Base-by-base conservation (phyloP, 2,888 invertebrate genomes). In the Leucania comma region DNA sequence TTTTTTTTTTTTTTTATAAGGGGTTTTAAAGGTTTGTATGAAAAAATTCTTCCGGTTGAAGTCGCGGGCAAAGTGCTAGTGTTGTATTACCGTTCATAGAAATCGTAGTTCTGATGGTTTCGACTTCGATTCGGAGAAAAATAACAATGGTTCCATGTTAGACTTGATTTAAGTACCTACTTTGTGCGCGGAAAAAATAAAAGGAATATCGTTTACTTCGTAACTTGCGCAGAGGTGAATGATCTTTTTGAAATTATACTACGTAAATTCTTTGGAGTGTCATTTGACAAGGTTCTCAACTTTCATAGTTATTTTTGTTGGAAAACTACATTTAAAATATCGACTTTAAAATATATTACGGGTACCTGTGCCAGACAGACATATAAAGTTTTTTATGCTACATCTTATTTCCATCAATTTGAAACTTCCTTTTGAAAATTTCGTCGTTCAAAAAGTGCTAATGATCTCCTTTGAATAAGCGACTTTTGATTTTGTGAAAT, bases 51-150 rank as follows among this genome's bases (percentile, higher is more conserved):
- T 4, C 3, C 29, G 29, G 4, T 3, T 29, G 29, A 29, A 29
- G 29, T 29, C 29, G 29, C 29, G 29, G 29, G 29, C n/a, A n/a
- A 29, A 29, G 20, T 48, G 46, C 38, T n/a, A 48, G 8, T 42
- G 17, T n/a, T 5, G 24, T 22, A n/a, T 29, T 20, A 17, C 24
- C 9, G 6, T 56, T 68, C 48, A 48, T 14, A 26, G 20, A 70
- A 62, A 22, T 32, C 12, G n/a, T 42, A 35, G 4, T 24, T 32
- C 22, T 20, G 9, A 42, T 61, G 2, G 20, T n/a, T 32, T 53
- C 22, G 4, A 26, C n/a, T 35, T 35, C 32, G 14, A 74, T 74
- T 70, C 32, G 8, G 9, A 32, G 51, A 53, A 53, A n/a, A 24
- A n/a, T 42, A 42, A 61, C 9, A 61, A 72, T 46, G 6, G 62